Conservation (phyloP, 2,888 invertebrate genomes). For the Dryobota labecula region DNA sequence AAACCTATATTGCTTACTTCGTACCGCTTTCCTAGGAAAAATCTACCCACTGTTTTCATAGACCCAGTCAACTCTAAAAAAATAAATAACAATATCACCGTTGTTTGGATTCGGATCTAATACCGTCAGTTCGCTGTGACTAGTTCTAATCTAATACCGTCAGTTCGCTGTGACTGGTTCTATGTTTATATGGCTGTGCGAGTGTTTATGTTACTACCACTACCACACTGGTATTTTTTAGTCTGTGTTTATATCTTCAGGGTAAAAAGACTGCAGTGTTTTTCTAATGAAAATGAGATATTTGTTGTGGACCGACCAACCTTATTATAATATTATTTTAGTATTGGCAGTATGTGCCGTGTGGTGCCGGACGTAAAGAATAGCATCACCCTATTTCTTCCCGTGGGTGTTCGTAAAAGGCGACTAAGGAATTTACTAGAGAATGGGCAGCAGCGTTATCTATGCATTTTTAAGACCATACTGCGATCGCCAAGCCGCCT, state of each 20-base stretch:
- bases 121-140: slow-evolving; percentile 26
- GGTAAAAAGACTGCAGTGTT: neutral
- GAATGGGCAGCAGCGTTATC: too few relatives aligned
- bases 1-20: slow-evolving; percentile 78
- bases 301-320: too few relatives aligned
- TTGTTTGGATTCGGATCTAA: slow-evolving; percentile 48
- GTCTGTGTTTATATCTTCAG: neutral
- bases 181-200: neutral
- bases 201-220: slow-evolving; percentile 14
- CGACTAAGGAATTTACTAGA: too few relatives aligned
- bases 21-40: slow-evolving; percentile 58
- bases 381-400: too few relatives aligned
- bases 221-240: neutral
- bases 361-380: too few relatives aligned
- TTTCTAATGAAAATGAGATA: neutral
- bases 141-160: slow-evolving; percentile 32
- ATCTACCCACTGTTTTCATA: slow-evolving; percentile 62
- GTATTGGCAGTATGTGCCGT: too few relatives aligned
- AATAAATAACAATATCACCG: slow-evolving; percentile 61
- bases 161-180: slow-evolving; percentile 15
- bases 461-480: too few relatives aligned
- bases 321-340: too few relatives aligned
- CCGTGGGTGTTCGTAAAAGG: too few relatives aligned
- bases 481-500: too few relatives aligned
- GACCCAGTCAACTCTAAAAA: slow-evolving; percentile 61